Conservation (phyloP, 2,113 vertebrate species). For the Spheniscus mendiculus region DNA sequence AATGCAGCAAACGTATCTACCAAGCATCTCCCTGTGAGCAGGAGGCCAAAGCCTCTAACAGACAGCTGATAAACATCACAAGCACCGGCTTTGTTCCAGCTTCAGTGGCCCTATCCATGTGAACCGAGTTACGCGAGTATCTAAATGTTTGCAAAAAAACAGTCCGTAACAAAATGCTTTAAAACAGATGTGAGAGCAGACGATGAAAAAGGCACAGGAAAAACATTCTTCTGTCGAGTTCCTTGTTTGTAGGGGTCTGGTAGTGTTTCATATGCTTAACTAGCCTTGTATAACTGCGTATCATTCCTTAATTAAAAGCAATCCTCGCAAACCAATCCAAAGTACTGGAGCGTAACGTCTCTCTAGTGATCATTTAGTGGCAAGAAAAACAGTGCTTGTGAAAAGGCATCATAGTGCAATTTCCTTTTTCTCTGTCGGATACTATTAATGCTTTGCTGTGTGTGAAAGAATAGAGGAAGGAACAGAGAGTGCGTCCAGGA, state of each 20-base stretch:
- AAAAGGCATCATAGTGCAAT: background rate
- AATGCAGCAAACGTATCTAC: fast-evolving
- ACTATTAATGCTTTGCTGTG: background rate
- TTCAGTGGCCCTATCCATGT: fast-evolving
- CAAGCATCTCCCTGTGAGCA: fast-evolving
- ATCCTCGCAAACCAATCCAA: background rate
- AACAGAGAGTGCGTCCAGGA: background rate
- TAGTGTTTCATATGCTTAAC: fast-evolving
- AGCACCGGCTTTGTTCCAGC: fast-evolving
- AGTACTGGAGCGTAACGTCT: background rate
- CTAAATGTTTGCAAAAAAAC: background rate
- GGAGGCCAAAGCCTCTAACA: fast-evolving
- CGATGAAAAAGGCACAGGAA: background rate
- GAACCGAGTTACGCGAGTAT: background rate
- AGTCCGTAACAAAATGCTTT: background rate
- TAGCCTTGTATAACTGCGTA: background rate
- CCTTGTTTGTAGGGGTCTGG: no score
- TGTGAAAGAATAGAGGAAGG: background rate
- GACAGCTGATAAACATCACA: fast-evolving
- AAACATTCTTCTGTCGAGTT: background rate
- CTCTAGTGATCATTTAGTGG: background rate
- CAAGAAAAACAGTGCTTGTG: background rate
- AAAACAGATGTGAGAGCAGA: background rate
- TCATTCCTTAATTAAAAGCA: background rate
- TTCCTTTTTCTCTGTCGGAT: background rate